A percentile compares a stretch with the other conserved stretches of the same genome.
phyloP scores from a whole-genome alignment of 2,797 vertebrate genomes.

The Falco rusticolus region DNA sequence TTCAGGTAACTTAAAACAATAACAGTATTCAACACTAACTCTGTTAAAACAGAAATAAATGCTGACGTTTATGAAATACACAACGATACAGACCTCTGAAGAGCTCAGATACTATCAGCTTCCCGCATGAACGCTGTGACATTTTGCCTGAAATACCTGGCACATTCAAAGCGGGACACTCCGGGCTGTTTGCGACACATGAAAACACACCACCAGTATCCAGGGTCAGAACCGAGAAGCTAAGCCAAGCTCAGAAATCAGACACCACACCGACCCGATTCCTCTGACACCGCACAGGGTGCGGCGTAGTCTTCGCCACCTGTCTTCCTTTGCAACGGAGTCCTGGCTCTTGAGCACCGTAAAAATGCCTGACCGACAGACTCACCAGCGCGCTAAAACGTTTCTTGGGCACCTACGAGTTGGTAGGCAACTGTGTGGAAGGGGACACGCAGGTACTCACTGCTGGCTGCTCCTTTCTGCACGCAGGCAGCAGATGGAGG shows the following conservation, averaged over 20 bases:
- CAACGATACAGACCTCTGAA: fast-evolving
- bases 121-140: neutral
- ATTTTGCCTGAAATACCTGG: neutral
- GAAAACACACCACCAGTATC: neutral
- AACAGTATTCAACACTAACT: neutral
- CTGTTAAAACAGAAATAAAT: neutral
- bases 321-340: neutral
- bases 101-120: neutral
- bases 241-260: constrained; percentile 17
- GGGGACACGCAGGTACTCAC: fast-evolving
- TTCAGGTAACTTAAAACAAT: neutral
- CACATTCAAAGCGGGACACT: neutral
- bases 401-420: neutral
- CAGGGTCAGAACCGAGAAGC: neutral
- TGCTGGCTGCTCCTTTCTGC: neutral
- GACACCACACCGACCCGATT: neutral
- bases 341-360: fast-evolving
- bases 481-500: neutral
- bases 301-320: neutral
- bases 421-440: neutral
- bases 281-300: neutral
- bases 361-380: neutral
- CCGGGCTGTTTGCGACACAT: neutral
- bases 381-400: neutral
- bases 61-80: neutral